Evolutionary conservation across 2,888 invertebrate genomes (phyloP).

Genomic region (Xestia rhomboidea): DNA sequence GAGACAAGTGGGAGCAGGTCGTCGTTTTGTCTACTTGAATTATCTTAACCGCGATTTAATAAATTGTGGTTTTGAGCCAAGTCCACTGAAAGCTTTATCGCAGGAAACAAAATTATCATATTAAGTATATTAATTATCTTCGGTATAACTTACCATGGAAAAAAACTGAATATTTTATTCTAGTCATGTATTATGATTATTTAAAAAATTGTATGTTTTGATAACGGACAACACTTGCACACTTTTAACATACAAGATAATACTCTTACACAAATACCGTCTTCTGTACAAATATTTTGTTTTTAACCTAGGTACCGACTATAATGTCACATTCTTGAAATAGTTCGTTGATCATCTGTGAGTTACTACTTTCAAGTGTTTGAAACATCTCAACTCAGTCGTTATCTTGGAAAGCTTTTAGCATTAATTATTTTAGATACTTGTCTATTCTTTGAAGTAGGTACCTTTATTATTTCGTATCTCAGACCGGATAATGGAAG

Average conservation of each 20-base stretch:
- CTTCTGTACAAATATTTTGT: background rate
- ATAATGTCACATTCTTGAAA: background rate
- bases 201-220: background rate
- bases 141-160: background rate
- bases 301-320: constrained; percentile 24
- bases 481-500: constrained; percentile 42
- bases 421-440: constrained; percentile 1
- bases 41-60: background rate
- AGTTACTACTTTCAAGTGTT: constrained; percentile 17
- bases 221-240: constrained; percentile 25
- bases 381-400: constrained; percentile 11
- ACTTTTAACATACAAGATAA: no score
- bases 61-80: background rate
- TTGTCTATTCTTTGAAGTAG: background rate
- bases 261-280: constrained; percentile 18
- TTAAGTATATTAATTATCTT: background rate
- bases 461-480: constrained; percentile 14
- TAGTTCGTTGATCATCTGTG: constrained; percentile 11
- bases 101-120: constrained; percentile 1
- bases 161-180: background rate
- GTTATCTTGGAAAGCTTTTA: constrained; percentile 23
- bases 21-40: background rate
- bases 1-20: background rate
- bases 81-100: background rate
- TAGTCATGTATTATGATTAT: background rate